Evolutionary conservation across 2,888 invertebrate genomes (phyloP), one percentile per base, ranked within the genome.

Genomic region (Cantharis rustica): DNA sequence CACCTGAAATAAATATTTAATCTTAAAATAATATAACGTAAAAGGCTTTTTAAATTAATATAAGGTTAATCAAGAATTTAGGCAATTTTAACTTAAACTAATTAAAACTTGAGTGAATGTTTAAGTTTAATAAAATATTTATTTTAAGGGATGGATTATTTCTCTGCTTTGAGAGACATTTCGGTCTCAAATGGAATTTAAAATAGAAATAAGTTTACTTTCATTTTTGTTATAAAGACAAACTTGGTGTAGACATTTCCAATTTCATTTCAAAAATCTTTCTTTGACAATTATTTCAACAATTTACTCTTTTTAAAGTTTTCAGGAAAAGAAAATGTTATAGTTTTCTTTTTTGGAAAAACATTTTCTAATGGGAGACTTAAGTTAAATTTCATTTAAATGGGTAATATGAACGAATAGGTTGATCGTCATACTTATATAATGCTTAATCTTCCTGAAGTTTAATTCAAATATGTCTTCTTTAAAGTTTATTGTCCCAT

Each of bases 1-100:
- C 91, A 69, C 91, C 91, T 78, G 90, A 89, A 78, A 66, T 4
- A n/a, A 66, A n/a, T 27, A 27, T 27, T 27, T 27, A 27, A 27
- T 11, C n/a, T 66, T 15, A 16, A 47, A n/a, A 9, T 23, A 23
- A 23, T 23, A 23, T 23, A 23, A 23, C 13, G 31, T 13, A 13
- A 1, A 27, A 31, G 4, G 4, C 11, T 31, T 31, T 13, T 31
- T 31, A 47, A 47, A 47, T 47, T 13, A 47, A 47, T 11, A 47
- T 47, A 47, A 47, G 3, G 4, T 47, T 47, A 47, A n/a, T 47
- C n/a, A 47, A 47, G 47, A 47, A n/a, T 47, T 47, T 47, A 47
- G n/a, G 47, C 47, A 47, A 47, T 7, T 47, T 47, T n/a, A 47
- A 47, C n/a, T n/a, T 5, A 7, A n/a, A 47, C n/a, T 47, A 47